A percentile compares a stretch with the other conserved stretches of the same genome.
Evolutionary conservation across 1,140 invertebrate species (phyloP).

Genomic region (Cecropterus lyciades): DNA sequence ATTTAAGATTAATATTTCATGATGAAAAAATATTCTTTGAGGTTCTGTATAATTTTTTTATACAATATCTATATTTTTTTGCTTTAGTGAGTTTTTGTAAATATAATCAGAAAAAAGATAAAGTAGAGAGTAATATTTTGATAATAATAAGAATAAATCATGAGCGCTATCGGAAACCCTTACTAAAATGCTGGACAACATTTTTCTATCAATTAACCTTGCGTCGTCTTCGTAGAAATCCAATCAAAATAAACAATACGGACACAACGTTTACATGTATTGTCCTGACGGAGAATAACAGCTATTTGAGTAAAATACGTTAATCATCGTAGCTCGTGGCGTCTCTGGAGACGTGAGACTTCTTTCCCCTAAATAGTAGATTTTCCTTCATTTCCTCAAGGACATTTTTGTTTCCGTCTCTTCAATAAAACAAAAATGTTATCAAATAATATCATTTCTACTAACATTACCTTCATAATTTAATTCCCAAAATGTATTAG

Average conservation of each 20-base stretch:
- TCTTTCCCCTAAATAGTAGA: slow-evolving; percentile 44
- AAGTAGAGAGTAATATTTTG: too few species aligned
- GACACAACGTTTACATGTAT: slow-evolving; percentile 46
- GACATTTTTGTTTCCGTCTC: slow-evolving; percentile 63
- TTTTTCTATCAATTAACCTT: too few species aligned
- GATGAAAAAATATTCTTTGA: too few species aligned
- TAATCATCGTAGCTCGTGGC: slow-evolving; percentile 55
- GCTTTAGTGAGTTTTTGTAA: too few species aligned
- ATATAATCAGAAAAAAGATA: too few species aligned
- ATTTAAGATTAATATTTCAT: too few species aligned
- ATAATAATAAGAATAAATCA: too few species aligned
- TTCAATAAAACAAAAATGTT: slow-evolving; percentile 50
- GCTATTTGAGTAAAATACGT: slow-evolving; percentile 61
- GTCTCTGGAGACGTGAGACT: slow-evolving; percentile 47
- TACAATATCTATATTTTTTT: too few species aligned
- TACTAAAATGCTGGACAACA: too few species aligned
- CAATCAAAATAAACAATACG: slow-evolving; percentile 13
- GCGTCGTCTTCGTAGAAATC: not conserved
- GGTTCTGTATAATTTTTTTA: too few species aligned
- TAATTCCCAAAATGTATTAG: not conserved
- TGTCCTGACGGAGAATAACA: slow-evolving; percentile 55
- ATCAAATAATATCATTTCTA: slow-evolving; percentile 52
- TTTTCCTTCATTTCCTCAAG: slow-evolving; percentile 65
- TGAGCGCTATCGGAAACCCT: too few species aligned
- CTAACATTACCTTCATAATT: not conserved